These are phyloP conservation scores for Camponotus floridanus DNA, from an alignment of 1,140 invertebrate species.

Conservation along the genomic window DNA sequence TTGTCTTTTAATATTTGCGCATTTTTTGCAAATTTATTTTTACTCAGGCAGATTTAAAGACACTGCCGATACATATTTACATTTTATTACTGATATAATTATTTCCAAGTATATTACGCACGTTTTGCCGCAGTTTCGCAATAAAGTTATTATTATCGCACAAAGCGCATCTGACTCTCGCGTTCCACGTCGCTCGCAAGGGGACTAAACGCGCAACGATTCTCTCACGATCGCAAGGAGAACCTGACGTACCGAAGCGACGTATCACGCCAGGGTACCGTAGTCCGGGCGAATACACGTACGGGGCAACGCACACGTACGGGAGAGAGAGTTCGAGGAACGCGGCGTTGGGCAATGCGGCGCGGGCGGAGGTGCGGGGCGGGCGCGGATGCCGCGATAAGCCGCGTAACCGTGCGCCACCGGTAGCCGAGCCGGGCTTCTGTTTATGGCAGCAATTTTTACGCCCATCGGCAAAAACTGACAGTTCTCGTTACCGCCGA, in stretches of 20 bases:
- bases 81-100: no score
- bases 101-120: no score
- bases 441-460: constrained; percentile 54
- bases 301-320: constrained; percentile 26
- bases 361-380: constrained; percentile 55
- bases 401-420: constrained; percentile 47
- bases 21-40: no score
- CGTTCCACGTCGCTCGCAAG: neutral
- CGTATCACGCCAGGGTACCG: constrained; percentile 43
- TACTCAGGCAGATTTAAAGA: no score
- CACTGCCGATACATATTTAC: no score
- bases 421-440: constrained; percentile 14
- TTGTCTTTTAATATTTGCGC: no score
- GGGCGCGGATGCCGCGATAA: constrained; percentile 45
- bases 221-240: constrained; percentile 61
- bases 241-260: constrained; percentile 25
- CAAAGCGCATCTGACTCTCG: no score
- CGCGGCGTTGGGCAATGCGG: constrained; percentile 39
- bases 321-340: constrained; percentile 50
- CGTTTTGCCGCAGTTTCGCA: no score
- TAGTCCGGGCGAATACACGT: constrained; percentile 37
- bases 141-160: no score
- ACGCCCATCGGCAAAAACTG: constrained; percentile 51
- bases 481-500: neutral
- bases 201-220: neutral